A percentile compares a stretch with the other conserved stretches of the same genome.
phyloP scores from a whole-genome alignment of 2,888 invertebrate genomes.

The Tigriopus californicus region DNA sequence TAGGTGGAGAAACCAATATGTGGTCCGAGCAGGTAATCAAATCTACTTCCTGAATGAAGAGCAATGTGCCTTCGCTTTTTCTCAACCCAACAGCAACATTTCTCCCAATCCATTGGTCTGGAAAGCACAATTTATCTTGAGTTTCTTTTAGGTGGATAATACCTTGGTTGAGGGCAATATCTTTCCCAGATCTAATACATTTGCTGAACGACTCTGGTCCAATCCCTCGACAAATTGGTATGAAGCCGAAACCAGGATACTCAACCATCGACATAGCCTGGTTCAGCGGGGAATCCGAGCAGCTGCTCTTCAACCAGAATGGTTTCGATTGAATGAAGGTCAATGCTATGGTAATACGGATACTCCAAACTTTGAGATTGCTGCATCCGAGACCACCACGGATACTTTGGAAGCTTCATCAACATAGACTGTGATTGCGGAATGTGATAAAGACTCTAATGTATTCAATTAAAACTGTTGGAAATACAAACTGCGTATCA shows the following conservation, averaged over 20 bases:
- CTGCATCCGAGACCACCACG: background rate
- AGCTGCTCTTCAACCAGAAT: background rate
- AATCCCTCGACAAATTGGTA: conserved; percentile 34
- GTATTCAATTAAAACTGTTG: too few relatives aligned
- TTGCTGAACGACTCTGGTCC: conserved; percentile 65
- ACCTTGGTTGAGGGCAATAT: conserved; percentile 29
- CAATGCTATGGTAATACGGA: background rate
- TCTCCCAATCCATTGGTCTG: too few relatives aligned
- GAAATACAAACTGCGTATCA: too few relatives aligned
- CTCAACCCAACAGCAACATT: too few relatives aligned
- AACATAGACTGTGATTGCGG: too few relatives aligned
- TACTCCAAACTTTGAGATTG: background rate
- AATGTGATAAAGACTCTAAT: too few relatives aligned
- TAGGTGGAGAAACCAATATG: conserved; percentile 59
- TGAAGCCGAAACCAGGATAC: background rate
- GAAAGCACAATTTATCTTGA: too few relatives aligned
- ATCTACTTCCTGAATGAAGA: too few relatives aligned
- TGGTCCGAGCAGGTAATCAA: conserved; percentile 45
- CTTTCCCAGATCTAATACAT: conserved; percentile 66
- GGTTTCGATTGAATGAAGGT: background rate
- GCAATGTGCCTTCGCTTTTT: too few relatives aligned
- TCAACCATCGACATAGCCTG: background rate
- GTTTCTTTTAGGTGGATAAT: conserved; percentile 36
- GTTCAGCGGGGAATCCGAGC: background rate
- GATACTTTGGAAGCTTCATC: background rate